A percentile compares a stretch with the other conserved stretches of the same genome.
Conservation (phyloP, 2,888 invertebrate genomes). For the Drosophila demipolita region DNA sequence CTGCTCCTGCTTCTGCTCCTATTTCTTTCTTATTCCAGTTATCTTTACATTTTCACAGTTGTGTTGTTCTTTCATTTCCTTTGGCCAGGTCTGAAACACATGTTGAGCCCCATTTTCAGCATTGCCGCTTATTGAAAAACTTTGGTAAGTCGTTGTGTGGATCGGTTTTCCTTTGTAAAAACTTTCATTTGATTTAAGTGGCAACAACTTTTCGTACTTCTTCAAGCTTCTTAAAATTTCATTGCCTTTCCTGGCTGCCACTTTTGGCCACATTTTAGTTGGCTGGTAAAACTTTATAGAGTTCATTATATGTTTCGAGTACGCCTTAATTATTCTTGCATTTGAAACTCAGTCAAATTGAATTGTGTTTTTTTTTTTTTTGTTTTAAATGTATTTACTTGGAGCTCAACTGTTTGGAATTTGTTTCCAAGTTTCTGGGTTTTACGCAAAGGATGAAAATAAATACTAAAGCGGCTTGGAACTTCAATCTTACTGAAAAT, state of each 20-base stretch:
- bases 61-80: constrained; percentile 20
- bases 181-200: constrained; percentile 40
- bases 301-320: constrained; percentile 49
- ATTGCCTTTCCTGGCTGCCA: constrained; percentile 25
- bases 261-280: constrained; percentile 37
- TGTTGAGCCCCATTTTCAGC: constrained; percentile 53
- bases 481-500: not conserved
- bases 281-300: constrained; percentile 47
- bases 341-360: constrained; percentile 35
- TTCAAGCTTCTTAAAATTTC: constrained; percentile 45
- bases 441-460: constrained; percentile 29
- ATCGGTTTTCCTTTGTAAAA: constrained; percentile 28
- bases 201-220: constrained; percentile 37
- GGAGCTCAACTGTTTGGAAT: constrained; percentile 18
- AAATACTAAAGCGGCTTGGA: not conserved
- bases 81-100: constrained; percentile 36
- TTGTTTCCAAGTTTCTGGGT: constrained; percentile 6
- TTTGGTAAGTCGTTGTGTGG: constrained; percentile 38
- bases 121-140: constrained; percentile 57
- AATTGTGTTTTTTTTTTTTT: constrained; percentile 27
- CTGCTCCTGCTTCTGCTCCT: not conserved
- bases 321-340: constrained; percentile 47
- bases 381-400: constrained; percentile 25
- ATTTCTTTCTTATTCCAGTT: constrained; percentile 13
- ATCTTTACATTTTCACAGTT: constrained; percentile 36